Conservation (phyloP, 1,140 invertebrate species). For the Oppia nitens region DNA sequence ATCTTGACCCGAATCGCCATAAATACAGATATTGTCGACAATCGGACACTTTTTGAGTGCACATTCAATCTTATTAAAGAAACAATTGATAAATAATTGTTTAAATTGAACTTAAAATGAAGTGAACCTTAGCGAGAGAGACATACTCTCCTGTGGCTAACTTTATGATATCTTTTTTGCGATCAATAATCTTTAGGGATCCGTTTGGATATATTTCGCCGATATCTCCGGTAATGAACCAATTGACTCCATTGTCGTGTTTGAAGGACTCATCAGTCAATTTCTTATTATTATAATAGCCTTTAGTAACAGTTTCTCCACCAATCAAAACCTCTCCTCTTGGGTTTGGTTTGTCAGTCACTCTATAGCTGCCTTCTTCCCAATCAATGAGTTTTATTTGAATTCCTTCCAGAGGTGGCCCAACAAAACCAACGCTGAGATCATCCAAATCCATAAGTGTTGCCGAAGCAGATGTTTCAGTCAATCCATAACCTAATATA, state of each 20-base stretch:
- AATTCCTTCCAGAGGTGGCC: conserved; percentile 65
- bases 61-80: conserved; percentile 43
- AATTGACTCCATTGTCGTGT: conserved; percentile 25
- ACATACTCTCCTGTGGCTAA: conserved; percentile 87
- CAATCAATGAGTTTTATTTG: conserved; percentile 41
- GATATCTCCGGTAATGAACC: conserved; percentile 83
- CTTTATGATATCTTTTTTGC: conserved; percentile 96
- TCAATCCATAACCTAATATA: conserved; percentile 95
- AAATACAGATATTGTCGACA: conserved; percentile 93
- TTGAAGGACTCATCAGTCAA: conserved; percentile 36
- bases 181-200: conserved; percentile 73
- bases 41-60: conserved; percentile 79
- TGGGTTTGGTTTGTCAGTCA: conserved; percentile 74
- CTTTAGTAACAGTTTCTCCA: conserved; percentile 71
- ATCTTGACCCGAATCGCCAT: conserved; percentile 64
- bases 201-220: conserved; percentile 81
- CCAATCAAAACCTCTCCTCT: conserved; percentile 80
- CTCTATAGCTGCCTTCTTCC: conserved; percentile 44
- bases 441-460: conserved; percentile 60
- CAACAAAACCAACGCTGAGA: conserved; percentile 40
- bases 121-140: conserved; percentile 31
- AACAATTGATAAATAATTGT: too few relatives aligned
- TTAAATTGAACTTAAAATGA: too few relatives aligned
- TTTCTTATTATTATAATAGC: conserved; percentile 60
- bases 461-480: conserved; percentile 85